Percentiles rank a stretch among this genome's conserved stretches.
Conservation (phyloP, 2,888 invertebrate species). For the Eilema caniola region DNA sequence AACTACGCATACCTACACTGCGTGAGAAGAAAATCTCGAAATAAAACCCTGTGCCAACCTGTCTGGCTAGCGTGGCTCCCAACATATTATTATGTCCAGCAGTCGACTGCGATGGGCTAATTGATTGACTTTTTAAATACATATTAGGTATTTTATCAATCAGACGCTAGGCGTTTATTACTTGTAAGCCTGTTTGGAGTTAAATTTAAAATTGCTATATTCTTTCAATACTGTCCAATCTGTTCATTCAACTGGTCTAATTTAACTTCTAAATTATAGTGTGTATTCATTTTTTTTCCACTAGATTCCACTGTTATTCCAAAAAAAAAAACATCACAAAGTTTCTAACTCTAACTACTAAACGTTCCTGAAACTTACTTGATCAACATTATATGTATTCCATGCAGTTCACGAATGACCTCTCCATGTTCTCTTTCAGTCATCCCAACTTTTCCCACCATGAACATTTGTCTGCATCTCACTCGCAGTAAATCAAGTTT, state of each 20-base stretch:
- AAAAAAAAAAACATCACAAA: neutral
- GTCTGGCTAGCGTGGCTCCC: no score
- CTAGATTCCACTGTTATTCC: neutral
- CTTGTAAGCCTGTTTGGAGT: neutral
- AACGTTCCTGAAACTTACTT: constrained; percentile 65
- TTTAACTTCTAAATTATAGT: neutral
- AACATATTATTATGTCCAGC: no score
- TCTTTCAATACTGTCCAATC: neutral
- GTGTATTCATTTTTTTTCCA: neutral
- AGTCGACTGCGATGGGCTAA: no score
- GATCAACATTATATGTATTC: constrained; percentile 63
- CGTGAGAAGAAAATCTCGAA: no score
- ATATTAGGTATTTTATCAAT: no score
- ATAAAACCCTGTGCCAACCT: no score
- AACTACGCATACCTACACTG: no score
- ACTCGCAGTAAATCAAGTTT: constrained; percentile 72
- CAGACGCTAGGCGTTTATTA: neutral
- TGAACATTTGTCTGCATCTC: constrained; percentile 70
- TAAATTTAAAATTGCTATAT: neutral
- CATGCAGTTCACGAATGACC: constrained; percentile 64
- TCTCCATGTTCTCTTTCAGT: constrained; percentile 53
- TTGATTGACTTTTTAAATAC: no score
- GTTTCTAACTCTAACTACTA: neutral
- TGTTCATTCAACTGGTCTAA: neutral
- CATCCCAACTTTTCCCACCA: constrained; percentile 37